Base-by-base conservation (phyloP, 2,888 invertebrate species). In the Drosophila ezoana region DNA sequence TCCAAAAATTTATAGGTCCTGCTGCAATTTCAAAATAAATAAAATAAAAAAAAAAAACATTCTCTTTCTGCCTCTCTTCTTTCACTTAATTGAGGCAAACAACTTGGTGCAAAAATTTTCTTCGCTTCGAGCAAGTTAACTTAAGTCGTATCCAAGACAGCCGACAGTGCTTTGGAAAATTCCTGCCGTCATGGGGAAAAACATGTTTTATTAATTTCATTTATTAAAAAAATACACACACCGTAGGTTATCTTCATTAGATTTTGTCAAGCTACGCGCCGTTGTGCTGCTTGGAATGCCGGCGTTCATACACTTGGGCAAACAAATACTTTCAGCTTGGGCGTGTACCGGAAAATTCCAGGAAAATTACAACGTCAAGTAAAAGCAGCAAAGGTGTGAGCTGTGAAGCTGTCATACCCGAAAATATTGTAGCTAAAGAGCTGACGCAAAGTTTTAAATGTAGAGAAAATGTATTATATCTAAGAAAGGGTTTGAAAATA, bases 141-240 rank as follows among this genome's bases (percentile, higher is more conserved):
- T 53, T 23, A 47, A 67, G 28, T 18, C 37, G 38, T 57, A 28
- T n/a, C 9, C 60, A 14, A 2, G 45, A 51, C 54, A 51, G 57
- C 56, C n/a, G 32, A 28, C 14, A 13, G 11, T 6, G 41, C 51
- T 23, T 5, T 33, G 28, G 2, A 14, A 45, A 52, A 52, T 56
- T 40, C 62, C 44, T 11, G 37, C 49, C 57, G 52, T 49, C 48
- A 33, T 20, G 33, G 38, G 8, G 41, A 20, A 68, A 48, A 81
- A 80, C 78, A 85, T 87, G 72, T 83, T 86, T 89, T 87, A 90
- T 87, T 90, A 89, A 90, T 89, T 90, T 85, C 76, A 85, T 89
- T 89, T 89, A 80, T 80, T 85, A 89, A 90, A 88, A 86, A 77
- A 40, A 80, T 70, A 81, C 72, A 78, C 73, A 23, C 23, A 76